Conservation (phyloP, 2,888 invertebrate genomes). For the Pammene fasciana region DNA sequence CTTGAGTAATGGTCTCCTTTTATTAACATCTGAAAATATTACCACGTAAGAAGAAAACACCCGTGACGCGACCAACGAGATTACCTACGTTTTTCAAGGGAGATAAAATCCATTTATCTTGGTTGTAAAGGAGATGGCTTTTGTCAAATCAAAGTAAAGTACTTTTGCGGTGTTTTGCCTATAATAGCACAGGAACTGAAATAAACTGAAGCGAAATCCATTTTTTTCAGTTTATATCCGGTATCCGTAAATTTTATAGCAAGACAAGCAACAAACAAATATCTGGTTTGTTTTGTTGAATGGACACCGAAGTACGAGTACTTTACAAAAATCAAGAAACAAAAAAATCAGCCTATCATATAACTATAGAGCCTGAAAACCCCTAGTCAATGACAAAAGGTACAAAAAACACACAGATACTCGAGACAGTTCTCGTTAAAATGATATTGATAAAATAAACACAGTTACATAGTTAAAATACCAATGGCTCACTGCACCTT, state of each 20-base stretch:
- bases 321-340: too few relatives aligned
- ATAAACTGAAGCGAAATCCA: neutral
- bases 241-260: neutral
- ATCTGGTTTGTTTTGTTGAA: too few relatives aligned
- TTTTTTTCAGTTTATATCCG: neutral
- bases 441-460: neutral
- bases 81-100: conserved; percentile 60
- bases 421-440: conserved; percentile 2
- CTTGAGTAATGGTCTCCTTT: conserved; percentile 64
- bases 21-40: conserved; percentile 70
- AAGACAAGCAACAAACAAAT: neutral
- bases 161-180: conserved; percentile 42
- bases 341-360: too few relatives aligned
- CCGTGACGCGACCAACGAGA: conserved; percentile 60
- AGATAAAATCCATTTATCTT: conserved; percentile 59
- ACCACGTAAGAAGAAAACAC: conserved; percentile 55
- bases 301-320: too few relatives aligned
- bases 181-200: neutral
- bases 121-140: conserved; percentile 49
- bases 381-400: neutral
- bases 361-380: too few relatives aligned
- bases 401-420: neutral
- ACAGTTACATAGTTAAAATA: conserved; percentile 7
- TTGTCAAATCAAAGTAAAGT: conserved; percentile 49
- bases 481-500: neutral